Evolutionary conservation across 2,113 vertebrate genomes (phyloP), one percentile per base, ranked within the genome.

Genomic region (Todiramphus saurophagus): DNA sequence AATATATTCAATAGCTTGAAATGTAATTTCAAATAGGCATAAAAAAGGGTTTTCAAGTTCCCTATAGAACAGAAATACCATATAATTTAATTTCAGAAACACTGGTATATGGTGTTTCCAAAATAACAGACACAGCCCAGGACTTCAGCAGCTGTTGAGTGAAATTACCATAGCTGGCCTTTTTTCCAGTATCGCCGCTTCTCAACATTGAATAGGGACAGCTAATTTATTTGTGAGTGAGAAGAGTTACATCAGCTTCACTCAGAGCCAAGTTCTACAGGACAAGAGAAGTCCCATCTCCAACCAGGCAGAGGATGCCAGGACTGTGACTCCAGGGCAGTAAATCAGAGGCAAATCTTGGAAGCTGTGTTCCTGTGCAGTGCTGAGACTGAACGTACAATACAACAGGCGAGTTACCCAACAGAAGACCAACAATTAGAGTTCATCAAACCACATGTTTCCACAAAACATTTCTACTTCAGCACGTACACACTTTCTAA

Each of bases 311-410:
- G 60, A 77, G 25, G 16, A 48, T 59, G 55, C 33, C 13, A 9
- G 44, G 35, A 64, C 63, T 44, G 46, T 30, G 43, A 27, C 46
- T 43, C 11, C 14, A 33, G 44, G 59, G 14, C 63, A 83, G 30
- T 18, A 78, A 4, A 25, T 82, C 31, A 63, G 16, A 31, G 28
- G 18, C 48, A 89, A 62, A 55, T 41, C 68, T 66, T 37, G 25
- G 73, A 48, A 87, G 41, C 5, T 60, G 31, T 68, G n/a, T 43
- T 83, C 41, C 64, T 77, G 16, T 17, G 30, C 76, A 35, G 53
- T 2, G 1, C 62, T 1, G 3, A 56, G 30, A n/a, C 6, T 2
- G 7, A 87, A 58, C 4, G 4, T 8, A 23, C 7, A 17, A 48
- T 35, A 43, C 23, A 79, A 37, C 37, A 64, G 59, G 4, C 4